Evolutionary conservation across 1,140 invertebrate genomes (phyloP).

Genomic region (Dendroctonus ponderosae): DNA sequence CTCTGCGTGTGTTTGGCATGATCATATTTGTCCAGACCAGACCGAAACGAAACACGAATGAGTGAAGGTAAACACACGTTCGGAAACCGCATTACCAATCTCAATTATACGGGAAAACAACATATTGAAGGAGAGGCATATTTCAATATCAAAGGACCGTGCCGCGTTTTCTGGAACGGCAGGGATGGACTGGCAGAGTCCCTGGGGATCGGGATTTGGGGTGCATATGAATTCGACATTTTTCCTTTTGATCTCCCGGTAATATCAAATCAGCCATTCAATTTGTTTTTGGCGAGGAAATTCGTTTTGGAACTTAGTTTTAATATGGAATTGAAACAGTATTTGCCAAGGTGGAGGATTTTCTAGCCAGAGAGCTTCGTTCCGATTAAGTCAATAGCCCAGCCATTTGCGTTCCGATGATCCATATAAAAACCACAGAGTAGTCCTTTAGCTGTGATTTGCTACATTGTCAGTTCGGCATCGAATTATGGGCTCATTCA

Average conservation of each 20-base stretch:
- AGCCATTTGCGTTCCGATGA: too few relatives aligned
- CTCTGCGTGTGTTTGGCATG: conserved; percentile 8
- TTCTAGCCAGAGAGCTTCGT: too few relatives aligned
- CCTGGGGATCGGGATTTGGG: conserved; percentile 9
- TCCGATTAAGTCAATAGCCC: too few relatives aligned
- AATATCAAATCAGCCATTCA: conserved; percentile 8
- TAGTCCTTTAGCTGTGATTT: too few relatives aligned
- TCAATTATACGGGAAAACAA: conserved; percentile 38
- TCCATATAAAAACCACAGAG: too few relatives aligned
- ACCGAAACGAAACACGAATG: conserved; percentile 15
- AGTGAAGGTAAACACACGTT: conserved; percentile 28
- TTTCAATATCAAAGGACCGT: conserved; percentile 45
- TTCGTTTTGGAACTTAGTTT: conserved; percentile 1
- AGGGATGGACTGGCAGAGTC: conserved; percentile 12
- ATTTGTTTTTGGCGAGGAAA: not conserved
- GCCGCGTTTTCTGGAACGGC: conserved; percentile 4
- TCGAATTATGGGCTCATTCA: too few relatives aligned
- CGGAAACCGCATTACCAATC: conserved; percentile 35
- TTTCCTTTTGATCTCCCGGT: conserved; percentile 15
- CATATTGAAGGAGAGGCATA: conserved; percentile 37
- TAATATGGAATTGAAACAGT: not conserved
- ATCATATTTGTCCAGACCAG: conserved; percentile 10
- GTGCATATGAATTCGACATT: conserved; percentile 21
- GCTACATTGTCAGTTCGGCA: too few relatives aligned
- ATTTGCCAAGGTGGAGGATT: too few relatives aligned